Conservation (phyloP, 2,888 invertebrate genomes). For the Tenthredo mesomela region DNA sequence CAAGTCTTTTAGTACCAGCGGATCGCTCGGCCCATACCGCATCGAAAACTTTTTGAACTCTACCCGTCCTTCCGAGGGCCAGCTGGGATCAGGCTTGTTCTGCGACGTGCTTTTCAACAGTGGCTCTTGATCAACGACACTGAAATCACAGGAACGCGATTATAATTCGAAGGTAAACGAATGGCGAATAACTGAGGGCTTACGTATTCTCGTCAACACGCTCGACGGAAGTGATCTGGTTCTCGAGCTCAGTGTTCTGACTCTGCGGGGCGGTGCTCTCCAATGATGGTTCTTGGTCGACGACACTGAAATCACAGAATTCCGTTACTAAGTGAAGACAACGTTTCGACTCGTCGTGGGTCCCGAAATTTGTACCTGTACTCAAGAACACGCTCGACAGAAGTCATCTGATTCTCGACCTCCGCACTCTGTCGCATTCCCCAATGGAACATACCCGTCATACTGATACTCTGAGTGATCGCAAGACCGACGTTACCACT, state of each 20-base stretch:
- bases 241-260: too few relatives aligned
- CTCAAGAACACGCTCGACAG: slow-evolving; percentile 90
- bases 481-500: slow-evolving; percentile 88
- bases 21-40: slow-evolving; percentile 86
- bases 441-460: slow-evolving; percentile 92
- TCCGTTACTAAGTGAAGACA: too few relatives aligned
- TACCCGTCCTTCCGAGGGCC: slow-evolving; percentile 87
- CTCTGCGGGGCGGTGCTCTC: slow-evolving; percentile 83
- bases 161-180: too few relatives aligned
- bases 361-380: slow-evolving; percentile 75
- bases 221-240: too few relatives aligned
- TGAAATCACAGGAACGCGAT: too few relatives aligned
- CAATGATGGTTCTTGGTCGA: slow-evolving; percentile 85
- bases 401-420: slow-evolving; percentile 92
- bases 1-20: slow-evolving; percentile 87
- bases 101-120: too few relatives aligned
- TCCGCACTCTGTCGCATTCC: slow-evolving; percentile 96
- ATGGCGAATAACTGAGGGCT: too few relatives aligned
- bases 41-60: slow-evolving; percentile 85
- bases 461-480: slow-evolving; percentile 89
- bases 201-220: too few relatives aligned
- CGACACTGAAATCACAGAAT: slow-evolving; percentile 74
- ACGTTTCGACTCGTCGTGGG: too few relatives aligned
- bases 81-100: slow-evolving; percentile 83
- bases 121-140: too few relatives aligned